Percentiles rank a stretch among this genome's conserved stretches.
phyloP scores from a whole-genome alignment of 2,113 vertebrate species.

The Mormyrus lacerda region DNA sequence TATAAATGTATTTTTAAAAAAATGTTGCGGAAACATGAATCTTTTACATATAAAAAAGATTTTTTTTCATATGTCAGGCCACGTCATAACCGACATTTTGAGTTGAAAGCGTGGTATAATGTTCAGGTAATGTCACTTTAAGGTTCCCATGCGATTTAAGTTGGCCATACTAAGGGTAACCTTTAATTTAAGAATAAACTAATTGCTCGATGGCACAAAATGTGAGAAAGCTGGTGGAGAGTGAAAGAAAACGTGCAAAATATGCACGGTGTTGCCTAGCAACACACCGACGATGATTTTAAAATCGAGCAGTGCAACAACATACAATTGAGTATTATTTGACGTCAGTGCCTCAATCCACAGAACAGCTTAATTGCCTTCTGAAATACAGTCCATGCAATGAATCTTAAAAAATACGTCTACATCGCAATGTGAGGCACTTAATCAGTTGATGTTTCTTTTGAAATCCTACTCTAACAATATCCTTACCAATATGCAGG shows the following conservation, averaged over 20 bases:
- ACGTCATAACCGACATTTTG: neutral
- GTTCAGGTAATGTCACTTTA: neutral
- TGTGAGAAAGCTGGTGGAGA: neutral
- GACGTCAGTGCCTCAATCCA: neutral
- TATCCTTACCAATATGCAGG: neutral
- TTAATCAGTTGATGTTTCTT: neutral
- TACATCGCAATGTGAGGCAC: neutral
- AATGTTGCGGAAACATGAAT: neutral
- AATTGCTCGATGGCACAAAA: neutral
- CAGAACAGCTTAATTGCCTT: neutral
- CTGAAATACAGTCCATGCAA: neutral
- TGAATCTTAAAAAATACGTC: neutral
- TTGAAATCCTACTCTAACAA: neutral
- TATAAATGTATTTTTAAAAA: neutral
- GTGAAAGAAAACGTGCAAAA: neutral
- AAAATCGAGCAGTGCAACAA: neutral
- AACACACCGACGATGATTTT: neutral
- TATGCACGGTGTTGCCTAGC: neutral
- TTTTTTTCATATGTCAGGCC: no score
- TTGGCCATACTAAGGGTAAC: neutral
- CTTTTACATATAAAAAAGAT: neutral
- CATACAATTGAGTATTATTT: neutral
- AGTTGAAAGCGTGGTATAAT: neutral
- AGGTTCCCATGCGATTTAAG: neutral
- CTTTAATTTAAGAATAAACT: neutral